A percentile compares a stretch with the other conserved stretches of the same genome.
Evolutionary conservation across 2,888 invertebrate genomes (phyloP).

Genomic region (Euproctis similis): DNA sequence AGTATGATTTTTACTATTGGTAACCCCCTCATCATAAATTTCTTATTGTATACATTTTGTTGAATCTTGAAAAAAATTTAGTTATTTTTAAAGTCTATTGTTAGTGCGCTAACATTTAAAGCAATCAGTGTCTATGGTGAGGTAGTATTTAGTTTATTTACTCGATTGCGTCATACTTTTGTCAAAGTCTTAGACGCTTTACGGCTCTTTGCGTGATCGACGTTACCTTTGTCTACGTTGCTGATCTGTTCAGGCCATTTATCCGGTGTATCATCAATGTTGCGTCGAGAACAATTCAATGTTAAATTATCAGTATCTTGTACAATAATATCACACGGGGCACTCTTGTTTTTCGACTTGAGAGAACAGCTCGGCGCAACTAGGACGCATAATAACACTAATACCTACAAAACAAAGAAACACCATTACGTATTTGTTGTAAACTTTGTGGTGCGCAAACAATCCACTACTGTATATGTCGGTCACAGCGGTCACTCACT

Average conservation of each 20-base stretch:
- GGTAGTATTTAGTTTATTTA: constrained; percentile 25
- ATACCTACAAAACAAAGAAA: constrained; percentile 69
- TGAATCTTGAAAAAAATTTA: neutral
- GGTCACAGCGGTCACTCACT: constrained; percentile 47
- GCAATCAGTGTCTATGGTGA: constrained; percentile 17
- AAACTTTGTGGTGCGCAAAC: constrained; percentile 28
- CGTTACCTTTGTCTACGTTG: constrained; percentile 53
- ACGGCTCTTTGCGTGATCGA: constrained; percentile 14
- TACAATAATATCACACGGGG: constrained; percentile 47
- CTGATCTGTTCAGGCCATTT: constrained; percentile 52
- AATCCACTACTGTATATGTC: constrained; percentile 22
- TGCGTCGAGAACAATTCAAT: constrained; percentile 60
- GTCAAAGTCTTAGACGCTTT: constrained; percentile 24
- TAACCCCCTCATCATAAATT: too few relatives aligned
- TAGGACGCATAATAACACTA: constrained; percentile 60
- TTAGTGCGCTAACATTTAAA: constrained; percentile 12
- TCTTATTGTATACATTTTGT: too few relatives aligned
- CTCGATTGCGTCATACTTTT: constrained; percentile 26
- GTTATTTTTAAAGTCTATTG: constrained; percentile 1
- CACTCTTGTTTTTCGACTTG: constrained; percentile 30
- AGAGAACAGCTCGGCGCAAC: constrained; percentile 40
- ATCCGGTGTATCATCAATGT: constrained; percentile 42
- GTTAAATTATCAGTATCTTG: constrained; percentile 51
- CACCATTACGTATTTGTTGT: constrained; percentile 49
- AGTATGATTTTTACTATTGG: too few relatives aligned